Conservation (phyloP, 1,140 invertebrate genomes). For the Xylocopa sonorina region DNA sequence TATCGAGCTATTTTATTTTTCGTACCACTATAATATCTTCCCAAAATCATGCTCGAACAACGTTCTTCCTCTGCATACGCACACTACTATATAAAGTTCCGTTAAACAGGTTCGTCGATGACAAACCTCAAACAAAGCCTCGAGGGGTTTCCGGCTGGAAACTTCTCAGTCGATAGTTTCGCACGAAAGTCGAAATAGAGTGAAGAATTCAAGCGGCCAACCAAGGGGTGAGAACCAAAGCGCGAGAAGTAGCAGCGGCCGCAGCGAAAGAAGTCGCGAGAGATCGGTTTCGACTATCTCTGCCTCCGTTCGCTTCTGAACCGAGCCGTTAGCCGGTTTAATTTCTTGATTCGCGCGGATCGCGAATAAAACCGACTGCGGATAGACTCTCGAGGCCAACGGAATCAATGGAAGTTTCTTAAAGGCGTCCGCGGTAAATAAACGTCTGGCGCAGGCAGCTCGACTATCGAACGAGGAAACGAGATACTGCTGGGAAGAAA, state of each 20-base stretch:
- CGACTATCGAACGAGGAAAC: neutral
- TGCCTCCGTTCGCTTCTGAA: neutral
- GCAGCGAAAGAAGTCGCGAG: neutral
- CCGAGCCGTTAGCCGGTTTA: neutral
- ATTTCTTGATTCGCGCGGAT: constrained; percentile 8
- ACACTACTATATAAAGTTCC: too few relatives aligned
- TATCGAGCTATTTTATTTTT: neutral
- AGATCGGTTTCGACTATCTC: neutral
- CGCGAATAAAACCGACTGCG: constrained; percentile 3
- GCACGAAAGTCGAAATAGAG: neutral
- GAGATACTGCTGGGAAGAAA: too few relatives aligned
- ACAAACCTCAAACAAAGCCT: too few relatives aligned
- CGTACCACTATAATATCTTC: too few relatives aligned
- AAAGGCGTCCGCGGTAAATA: neutral
- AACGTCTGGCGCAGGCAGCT: neutral
- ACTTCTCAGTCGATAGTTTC: neutral
- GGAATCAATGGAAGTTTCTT: constrained; percentile 5
- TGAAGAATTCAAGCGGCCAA: neutral
- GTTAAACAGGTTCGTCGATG: too few relatives aligned
- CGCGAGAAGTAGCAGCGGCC: neutral
- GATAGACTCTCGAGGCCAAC: too few relatives aligned
- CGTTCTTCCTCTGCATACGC: too few relatives aligned
- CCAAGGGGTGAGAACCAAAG: neutral
- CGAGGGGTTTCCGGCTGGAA: too few relatives aligned
- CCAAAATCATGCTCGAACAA: too few relatives aligned